phyloP scores from a whole-genome alignment of 2,888 invertebrate species.

The Drosophila pegasa region DNA sequence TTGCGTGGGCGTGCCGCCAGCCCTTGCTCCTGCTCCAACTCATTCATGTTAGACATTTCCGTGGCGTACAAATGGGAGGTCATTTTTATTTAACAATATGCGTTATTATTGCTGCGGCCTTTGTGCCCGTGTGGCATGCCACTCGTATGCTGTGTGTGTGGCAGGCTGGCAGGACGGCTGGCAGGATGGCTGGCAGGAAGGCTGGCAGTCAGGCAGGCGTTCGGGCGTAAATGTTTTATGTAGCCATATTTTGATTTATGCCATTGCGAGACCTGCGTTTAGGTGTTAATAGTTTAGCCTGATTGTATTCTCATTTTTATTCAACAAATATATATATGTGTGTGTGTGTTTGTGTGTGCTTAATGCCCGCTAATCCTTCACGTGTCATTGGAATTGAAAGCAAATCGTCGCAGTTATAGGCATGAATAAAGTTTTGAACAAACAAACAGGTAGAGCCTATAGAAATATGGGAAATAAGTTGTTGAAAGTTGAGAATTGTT shows the following conservation, averaged over 20 bases:
- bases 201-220: slow-evolving; percentile 4
- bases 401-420: neutral
- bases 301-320: slow-evolving; percentile 17
- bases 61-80: slow-evolving; percentile 51
- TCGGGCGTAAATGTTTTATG: slow-evolving; percentile 72
- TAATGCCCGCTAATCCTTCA: slow-evolving; percentile 46
- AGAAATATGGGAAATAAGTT: neutral
- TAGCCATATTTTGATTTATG: slow-evolving; percentile 67
- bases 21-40: slow-evolving; percentile 5
- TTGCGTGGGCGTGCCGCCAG: slow-evolving; percentile 52
- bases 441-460: neutral
- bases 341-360: neutral
- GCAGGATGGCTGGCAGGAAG: slow-evolving; percentile 6
- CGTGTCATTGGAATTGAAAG: slow-evolving; percentile 23
- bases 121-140: slow-evolving; percentile 24
- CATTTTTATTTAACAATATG: slow-evolving; percentile 71
- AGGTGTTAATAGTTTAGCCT: slow-evolving; percentile 72
- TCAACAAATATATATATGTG: neutral
- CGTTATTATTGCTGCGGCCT: slow-evolving; percentile 41
- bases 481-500: neutral
- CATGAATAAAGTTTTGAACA: neutral
- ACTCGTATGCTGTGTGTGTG: slow-evolving; percentile 4
- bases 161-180: too few relatives aligned
- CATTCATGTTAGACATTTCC: slow-evolving; percentile 61
- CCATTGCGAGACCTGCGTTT: slow-evolving; percentile 54